Percentiles rank a stretch among this genome's conserved stretches.
phyloP scores from a whole-genome alignment of 2,113 vertebrate species.

The Ellobius talpinus region DNA sequence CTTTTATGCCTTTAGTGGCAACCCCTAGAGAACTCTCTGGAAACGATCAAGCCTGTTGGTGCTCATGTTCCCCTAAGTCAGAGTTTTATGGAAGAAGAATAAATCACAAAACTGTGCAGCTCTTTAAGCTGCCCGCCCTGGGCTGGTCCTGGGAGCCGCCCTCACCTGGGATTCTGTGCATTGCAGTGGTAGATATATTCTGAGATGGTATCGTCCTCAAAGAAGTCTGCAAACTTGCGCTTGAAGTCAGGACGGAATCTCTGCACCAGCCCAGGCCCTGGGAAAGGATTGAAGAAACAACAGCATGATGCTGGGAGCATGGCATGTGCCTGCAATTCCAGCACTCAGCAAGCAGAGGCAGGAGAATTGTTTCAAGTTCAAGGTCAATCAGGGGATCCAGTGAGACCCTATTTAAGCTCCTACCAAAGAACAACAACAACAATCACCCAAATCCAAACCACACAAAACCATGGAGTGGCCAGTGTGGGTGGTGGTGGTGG shows the following conservation, averaged over 20 bases:
- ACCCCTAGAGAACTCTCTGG: slow-evolving; percentile 22
- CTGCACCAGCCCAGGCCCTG: slow-evolving; percentile 93
- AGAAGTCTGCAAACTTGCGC: slow-evolving; percentile 93
- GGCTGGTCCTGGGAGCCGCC: rapidly evolving
- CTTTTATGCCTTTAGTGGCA: background rate
- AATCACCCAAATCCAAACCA: background rate
- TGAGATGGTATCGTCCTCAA: slow-evolving; percentile 94
- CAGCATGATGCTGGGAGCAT: background rate
- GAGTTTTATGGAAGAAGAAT: background rate
- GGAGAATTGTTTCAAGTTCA: background rate
- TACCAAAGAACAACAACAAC: background rate
- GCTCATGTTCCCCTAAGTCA: background rate
- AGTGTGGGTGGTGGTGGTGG: background rate
- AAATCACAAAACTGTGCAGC: background rate
- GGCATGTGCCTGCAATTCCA: background rate
- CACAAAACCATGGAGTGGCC: background rate
- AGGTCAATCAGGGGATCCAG: background rate
- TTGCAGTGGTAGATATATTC: slow-evolving; percentile 97
- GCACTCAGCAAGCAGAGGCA: background rate
- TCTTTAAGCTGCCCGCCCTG: rapidly evolving
- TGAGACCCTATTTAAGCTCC: background rate
- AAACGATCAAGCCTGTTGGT: background rate
- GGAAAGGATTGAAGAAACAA: background rate
- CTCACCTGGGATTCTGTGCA: slow-evolving; percentile 93
- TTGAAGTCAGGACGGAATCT: slow-evolving; percentile 94